Base-by-base conservation (phyloP, 2,888 invertebrate genomes). In the Gymnocheta viridis region DNA sequence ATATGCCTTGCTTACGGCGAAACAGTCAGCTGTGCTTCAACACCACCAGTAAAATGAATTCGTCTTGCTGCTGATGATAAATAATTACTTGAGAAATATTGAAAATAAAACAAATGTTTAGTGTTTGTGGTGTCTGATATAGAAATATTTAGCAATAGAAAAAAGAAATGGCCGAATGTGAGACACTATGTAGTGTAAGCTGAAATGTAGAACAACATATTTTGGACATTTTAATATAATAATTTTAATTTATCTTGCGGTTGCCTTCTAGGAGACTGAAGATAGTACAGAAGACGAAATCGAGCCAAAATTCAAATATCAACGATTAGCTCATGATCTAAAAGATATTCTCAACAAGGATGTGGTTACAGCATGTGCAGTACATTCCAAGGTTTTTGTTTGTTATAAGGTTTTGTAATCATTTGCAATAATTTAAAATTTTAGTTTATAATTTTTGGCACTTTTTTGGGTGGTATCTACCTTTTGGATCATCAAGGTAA, bases 401-500 rank as follows among this genome's bases (percentile, higher is more conserved):
- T 51, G 6, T 5, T n/a, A 14, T 19, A 24, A 14, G 0, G 4
- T 29, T 2, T 29, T 64, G 14, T 7, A n/a, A 24, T 22, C 44
- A 38, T 54, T 24, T 7, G 22, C 35, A 9, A 17, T n/a, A 14
- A 54, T 35, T 17, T 49, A 6, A 24, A 14, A 54, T 77, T 82
- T 64, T 87, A 96, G 96, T 98, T 98, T 92, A 94, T 98, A 69
- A 98, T 98, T 88, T 93, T 99, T 85, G 99, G 98, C 29, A 98
- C 98, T 14, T 96, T 97, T 90, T 97, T 96, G 95, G 99, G 99
- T 2, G 94, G 95, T 85, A 95, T 99, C 77, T 96, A 98, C 90
- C 93, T 99, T 78, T 91, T 99, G 76, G 98, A 99, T 91, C 98
- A 98, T 91, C 96, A 97, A 89, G 99, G 98, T 0, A 97, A 98